Base-by-base conservation (phyloP, 2,113 vertebrate genomes). In the Corydoras maculifer region DNA sequence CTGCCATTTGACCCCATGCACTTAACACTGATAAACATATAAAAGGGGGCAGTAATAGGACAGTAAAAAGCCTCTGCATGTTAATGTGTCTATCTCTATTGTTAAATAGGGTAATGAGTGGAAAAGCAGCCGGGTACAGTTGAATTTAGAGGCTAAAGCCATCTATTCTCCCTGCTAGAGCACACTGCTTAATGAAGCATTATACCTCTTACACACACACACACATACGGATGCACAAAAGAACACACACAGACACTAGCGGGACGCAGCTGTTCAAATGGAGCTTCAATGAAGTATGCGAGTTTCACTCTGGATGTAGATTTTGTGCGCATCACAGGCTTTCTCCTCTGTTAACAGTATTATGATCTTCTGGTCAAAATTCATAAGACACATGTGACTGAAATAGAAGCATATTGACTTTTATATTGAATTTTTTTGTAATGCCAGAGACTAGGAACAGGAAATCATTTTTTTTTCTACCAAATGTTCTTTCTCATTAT, bases 151-250 rank as follows among this genome's bases (percentile, higher is more conserved):
- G 58, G 61, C 54, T 10, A 10, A 69, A 66, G 61, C 67, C 67
- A 50, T 53, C 66, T 18, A 31, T 62, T 49, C 54, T 25, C 14
- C 35, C 61, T 55, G 10, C 63, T 58, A 51, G 29, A 70, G 58
- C 67, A 59, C 57, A n/a, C 61, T 70, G 74, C 68, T 64, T 75
- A 75, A 75, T 75, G 74, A 75, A 64, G 62, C 74, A 54, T 75
- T 68, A 9, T 62, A 9, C 9, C 73, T 69, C 25, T 12, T 15
- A 55, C 59, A 55, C 58, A 58, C 70, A 57, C 70, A 57, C 70
- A 55, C 72, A 15, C 65, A 61, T 25, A 25, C 18, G 18, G 18
- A 25, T 25, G 18, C 18, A 25, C 18, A 25, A 25, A 25, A 25
- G 18, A 25, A 25, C 18, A 25, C 49, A 8, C 65, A 57, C 9